These are phyloP conservation scores for Fistularia tabacaria DNA, from an alignment of 2,797 vertebrate species.

Conservation along the genomic window DNA sequence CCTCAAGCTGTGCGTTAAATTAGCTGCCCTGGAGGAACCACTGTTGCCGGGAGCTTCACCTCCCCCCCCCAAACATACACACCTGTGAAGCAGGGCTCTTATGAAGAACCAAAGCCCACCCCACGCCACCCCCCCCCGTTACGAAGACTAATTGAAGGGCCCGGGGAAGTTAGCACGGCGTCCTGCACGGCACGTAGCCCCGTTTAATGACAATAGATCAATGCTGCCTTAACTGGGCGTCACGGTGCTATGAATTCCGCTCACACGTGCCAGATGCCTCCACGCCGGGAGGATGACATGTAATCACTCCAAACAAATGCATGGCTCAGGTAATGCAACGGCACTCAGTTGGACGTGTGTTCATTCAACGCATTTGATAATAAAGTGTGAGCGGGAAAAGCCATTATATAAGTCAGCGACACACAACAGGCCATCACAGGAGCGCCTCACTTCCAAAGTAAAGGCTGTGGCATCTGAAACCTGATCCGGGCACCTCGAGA, in stretches of 20 bases:
- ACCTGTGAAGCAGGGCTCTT: too few species aligned
- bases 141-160: constrained; percentile 59
- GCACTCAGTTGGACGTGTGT: constrained; percentile 25
- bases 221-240: constrained; percentile 50
- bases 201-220: constrained; percentile 61
- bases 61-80: neutral
- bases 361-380: constrained; percentile 12
- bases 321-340: constrained; percentile 7
- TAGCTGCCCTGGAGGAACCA: too few species aligned
- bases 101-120: neutral
- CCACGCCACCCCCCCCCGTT: constrained; percentile 38
- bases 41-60: neutral
- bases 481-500: constrained; percentile 33
- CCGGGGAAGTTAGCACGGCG: constrained; percentile 43
- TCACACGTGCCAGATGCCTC: constrained; percentile 21
- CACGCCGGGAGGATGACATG: constrained; percentile 18
- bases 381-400: neutral
- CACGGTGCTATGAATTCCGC: constrained; percentile 21
- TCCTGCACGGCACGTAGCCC: constrained; percentile 38
- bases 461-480: constrained; percentile 53
- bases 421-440: too few species aligned
- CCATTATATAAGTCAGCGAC: neutral
- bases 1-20: too few species aligned
- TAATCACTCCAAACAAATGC: constrained; percentile 54
- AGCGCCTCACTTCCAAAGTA: constrained; percentile 1